phyloP scores from a whole-genome alignment of 2,113 vertebrate species.

The Irena cyanogastra region DNA sequence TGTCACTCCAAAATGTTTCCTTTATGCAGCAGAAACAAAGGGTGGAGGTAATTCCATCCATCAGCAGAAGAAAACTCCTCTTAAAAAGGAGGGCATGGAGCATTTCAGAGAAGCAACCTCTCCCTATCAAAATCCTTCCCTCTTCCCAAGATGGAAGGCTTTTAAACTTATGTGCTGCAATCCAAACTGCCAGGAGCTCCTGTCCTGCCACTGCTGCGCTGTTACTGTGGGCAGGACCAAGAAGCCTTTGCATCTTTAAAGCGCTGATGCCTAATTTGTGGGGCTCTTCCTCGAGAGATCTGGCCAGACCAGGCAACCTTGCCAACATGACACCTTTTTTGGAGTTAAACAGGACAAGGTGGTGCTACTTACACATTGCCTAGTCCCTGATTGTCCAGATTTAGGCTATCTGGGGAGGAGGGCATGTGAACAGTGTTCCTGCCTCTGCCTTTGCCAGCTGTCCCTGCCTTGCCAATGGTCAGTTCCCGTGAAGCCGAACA shows the following conservation, averaged over 20 bases:
- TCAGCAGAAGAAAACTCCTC: background rate
- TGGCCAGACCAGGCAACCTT: background rate
- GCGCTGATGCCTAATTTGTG: fast-evolving
- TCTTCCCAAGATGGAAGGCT: background rate
- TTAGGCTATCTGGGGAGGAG: background rate
- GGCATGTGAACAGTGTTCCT: background rate
- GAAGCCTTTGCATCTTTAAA: background rate
- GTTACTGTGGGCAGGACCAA: background rate
- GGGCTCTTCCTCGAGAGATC: background rate
- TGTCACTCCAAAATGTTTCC: background rate
- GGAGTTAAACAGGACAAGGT: background rate
- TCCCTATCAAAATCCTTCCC: background rate
- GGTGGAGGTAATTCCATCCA: background rate
- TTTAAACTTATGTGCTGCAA: background rate
- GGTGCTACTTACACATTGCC: fast-evolving
- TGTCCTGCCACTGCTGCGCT: background rate
- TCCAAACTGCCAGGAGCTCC: background rate
- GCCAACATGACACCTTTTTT: background rate
- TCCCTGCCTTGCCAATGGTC: background rate
- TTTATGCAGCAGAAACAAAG: background rate
- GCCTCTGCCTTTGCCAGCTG: background rate
- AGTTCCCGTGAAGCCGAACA: background rate
- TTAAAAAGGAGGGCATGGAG: background rate
- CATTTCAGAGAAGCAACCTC: background rate
- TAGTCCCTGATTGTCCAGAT: background rate